Evolutionary conservation across 2,888 invertebrate species (phyloP).

Genomic region (Netelia melanura): DNA sequence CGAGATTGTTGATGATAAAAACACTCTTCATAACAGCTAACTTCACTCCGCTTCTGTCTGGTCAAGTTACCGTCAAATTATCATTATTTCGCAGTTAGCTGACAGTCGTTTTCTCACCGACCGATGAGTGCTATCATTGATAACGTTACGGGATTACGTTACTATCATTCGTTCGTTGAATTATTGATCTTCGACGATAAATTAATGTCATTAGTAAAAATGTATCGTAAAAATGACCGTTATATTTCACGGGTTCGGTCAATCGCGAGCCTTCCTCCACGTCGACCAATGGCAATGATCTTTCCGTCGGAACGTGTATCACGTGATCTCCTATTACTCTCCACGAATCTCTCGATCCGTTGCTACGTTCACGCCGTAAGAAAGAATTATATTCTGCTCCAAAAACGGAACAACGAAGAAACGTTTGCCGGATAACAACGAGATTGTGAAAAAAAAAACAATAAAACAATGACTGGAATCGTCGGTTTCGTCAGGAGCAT

Average conservation of each 20-base stretch:
- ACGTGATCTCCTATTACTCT: not conserved
- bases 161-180: not conserved
- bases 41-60: not conserved
- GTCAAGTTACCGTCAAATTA: not conserved
- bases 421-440: not conserved
- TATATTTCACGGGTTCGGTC: not conserved
- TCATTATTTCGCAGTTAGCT: not conserved
- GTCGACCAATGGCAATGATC: not conserved
- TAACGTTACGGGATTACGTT: not conserved
- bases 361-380: not conserved
- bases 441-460: not conserved
- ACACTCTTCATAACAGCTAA: not conserved
- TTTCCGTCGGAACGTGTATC: not conserved
- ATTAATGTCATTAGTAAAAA: not conserved
- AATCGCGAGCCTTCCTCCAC: not conserved
- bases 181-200: not conserved
- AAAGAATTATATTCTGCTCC: not conserved
- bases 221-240: not conserved
- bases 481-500: slow-evolving; percentile 87
- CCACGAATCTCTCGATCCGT: not conserved
- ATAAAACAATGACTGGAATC: slow-evolving; percentile 66
- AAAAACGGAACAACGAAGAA: not conserved
- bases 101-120: too few species aligned
- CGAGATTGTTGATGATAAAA: too few species aligned
- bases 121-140: too few species aligned